Evolutionary conservation across 2,113 vertebrate genomes (phyloP).

Genomic region (Hypocryptadius cinnamomeus): DNA sequence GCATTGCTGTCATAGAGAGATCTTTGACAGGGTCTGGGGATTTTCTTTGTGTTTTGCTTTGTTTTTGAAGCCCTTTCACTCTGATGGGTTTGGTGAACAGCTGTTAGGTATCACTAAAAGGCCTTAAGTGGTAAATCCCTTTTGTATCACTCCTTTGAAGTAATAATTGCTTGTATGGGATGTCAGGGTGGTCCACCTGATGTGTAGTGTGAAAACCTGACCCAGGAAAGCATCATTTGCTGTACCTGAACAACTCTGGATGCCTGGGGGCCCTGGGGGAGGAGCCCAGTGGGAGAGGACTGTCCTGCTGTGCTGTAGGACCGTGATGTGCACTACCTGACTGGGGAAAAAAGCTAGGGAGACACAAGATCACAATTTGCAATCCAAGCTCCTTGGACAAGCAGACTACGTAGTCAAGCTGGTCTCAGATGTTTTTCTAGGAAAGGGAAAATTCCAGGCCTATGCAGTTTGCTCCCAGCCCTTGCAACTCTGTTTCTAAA

Average conservation of each 20-base stretch:
- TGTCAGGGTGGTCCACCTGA: background rate
- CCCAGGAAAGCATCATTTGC: background rate
- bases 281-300: background rate
- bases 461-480: background rate
- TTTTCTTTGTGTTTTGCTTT: background rate
- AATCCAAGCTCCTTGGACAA: background rate
- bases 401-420: background rate
- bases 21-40: background rate
- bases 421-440: background rate
- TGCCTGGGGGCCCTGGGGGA: background rate
- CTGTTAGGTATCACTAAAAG: background rate
- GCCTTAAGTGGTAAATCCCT: background rate
- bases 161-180: background rate
- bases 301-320: fast-evolving
- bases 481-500: background rate
- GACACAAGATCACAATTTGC: background rate
- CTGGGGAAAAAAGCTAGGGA: background rate
- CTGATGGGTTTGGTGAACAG: background rate
- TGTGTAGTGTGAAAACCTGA: background rate
- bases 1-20: background rate
- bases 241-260: background rate
- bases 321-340: background rate
- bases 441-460: background rate
- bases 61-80: background rate
- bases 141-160: background rate